Percentiles rank a stretch among this genome's conserved stretches.
These are phyloP conservation scores for Natrix natrix DNA, from an alignment of 2,797 vertebrate species.

Conservation along the genomic window DNA sequence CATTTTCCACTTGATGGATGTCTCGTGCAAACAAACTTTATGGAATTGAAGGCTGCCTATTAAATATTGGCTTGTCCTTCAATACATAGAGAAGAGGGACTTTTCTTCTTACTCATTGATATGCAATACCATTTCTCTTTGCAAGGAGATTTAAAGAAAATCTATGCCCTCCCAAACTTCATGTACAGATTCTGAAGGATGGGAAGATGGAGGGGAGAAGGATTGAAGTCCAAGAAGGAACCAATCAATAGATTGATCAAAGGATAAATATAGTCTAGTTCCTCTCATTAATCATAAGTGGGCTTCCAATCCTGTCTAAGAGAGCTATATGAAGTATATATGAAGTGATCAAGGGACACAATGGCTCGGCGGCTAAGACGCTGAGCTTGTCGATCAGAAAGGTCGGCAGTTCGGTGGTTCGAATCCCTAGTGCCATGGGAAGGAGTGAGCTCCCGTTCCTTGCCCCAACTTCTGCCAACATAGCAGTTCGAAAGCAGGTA, in stretches of 20 bases:
- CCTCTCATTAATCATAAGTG: neutral
- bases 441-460: too few species aligned
- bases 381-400: too few species aligned
- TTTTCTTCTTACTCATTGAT: neutral
- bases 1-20: neutral
- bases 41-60: neutral
- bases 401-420: too few species aligned
- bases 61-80: neutral
- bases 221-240: neutral
- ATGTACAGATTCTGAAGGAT: neutral
- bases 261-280: neutral
- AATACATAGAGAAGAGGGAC: neutral
- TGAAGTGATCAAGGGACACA: neutral
- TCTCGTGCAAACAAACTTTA: neutral
- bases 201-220: neutral
- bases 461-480: too few species aligned
- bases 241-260: constrained; percentile 15
- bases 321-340: neutral
- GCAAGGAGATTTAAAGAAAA: constrained; percentile 6
- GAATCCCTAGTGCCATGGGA: too few species aligned
- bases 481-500: too few species aligned
- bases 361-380: too few species aligned
- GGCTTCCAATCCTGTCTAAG: neutral
- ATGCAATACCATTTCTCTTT: neutral
- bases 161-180: neutral